Evolutionary conservation across 2,888 invertebrate species (phyloP).

Genomic region (Rugalucina vietnamica): DNA sequence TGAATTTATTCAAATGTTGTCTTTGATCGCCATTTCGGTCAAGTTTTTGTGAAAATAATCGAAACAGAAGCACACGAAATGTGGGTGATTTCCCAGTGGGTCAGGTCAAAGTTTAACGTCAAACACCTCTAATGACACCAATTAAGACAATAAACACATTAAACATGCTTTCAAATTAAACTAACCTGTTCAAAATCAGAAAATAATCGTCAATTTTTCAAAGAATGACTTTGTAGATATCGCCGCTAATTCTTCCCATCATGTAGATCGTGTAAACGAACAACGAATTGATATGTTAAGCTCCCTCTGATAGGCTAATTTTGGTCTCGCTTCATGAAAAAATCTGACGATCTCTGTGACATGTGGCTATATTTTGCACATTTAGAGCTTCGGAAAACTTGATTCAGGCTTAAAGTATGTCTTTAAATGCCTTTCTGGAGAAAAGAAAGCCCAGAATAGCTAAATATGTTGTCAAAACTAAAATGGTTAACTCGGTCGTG

Average conservation of each 20-base stretch:
- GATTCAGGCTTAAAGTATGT: too few species aligned
- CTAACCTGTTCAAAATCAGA: conserved; percentile 71
- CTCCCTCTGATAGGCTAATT: conserved; percentile 64
- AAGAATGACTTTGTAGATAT: conserved; percentile 82
- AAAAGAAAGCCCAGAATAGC: too few species aligned
- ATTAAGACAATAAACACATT: conserved; percentile 29
- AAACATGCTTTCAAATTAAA: not conserved
- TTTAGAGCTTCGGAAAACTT: too few species aligned
- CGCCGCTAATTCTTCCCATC: conserved; percentile 81
- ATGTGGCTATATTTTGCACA: too few species aligned
- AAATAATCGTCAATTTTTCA: conserved; percentile 74
- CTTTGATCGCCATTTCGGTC: conserved; percentile 81
- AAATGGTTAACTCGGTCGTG: too few species aligned
- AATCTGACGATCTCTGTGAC: too few species aligned
- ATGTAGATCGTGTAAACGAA: conserved; percentile 73
- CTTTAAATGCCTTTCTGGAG: too few species aligned
- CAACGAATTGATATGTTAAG: conserved; percentile 38
- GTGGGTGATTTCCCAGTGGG: conserved; percentile 61
- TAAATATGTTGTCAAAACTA: too few species aligned
- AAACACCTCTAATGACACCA: conserved; percentile 47
- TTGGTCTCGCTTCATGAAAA: too few species aligned
- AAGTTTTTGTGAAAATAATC: conserved; percentile 78
- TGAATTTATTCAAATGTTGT: conserved; percentile 75
- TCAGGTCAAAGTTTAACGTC: conserved; percentile 52
- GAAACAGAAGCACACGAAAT: conserved; percentile 73